phyloP scores from a whole-genome alignment of 2,888 invertebrate genomes.

The Clivina fossor region DNA sequence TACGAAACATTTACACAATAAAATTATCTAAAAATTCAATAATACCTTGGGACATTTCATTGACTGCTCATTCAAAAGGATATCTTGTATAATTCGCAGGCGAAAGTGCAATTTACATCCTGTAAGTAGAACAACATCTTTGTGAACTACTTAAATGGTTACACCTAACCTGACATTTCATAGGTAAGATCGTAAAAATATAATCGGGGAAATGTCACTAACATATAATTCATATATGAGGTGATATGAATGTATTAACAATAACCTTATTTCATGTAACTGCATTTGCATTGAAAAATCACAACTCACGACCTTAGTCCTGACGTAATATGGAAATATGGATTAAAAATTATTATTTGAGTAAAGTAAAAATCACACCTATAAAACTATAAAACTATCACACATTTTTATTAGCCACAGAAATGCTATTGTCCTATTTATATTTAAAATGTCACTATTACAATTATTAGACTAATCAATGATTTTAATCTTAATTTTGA shows the following conservation, averaged over 20 bases:
- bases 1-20: not conserved
- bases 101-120: constrained; percentile 32
- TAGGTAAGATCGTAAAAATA: constrained; percentile 12
- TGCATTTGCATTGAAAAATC: constrained; percentile 31
- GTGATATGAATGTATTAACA: constrained; percentile 4
- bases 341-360: constrained; percentile 30
- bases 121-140: constrained; percentile 32
- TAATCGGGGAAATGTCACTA: constrained; percentile 2
- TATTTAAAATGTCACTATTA: constrained; percentile 8
- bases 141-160: constrained; percentile 29
- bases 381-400: constrained; percentile 13
- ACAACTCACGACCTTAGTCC: constrained; percentile 31
- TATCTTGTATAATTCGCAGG: constrained; percentile 14
- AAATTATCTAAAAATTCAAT: not conserved
- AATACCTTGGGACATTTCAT: constrained; percentile 31
- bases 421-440: not conserved
- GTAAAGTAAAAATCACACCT: constrained; percentile 28
- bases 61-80: constrained; percentile 24
- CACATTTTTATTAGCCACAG: constrained; percentile 9
- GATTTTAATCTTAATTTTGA: constrained; percentile 22
- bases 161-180: constrained; percentile 32
- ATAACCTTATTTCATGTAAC: constrained; percentile 3
- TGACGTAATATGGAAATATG: constrained; percentile 34
- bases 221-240: constrained; percentile 7
- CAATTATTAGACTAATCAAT: constrained; percentile 13